Conservation (phyloP, 2,113 vertebrate genomes). For the Rissa tridactyla region DNA sequence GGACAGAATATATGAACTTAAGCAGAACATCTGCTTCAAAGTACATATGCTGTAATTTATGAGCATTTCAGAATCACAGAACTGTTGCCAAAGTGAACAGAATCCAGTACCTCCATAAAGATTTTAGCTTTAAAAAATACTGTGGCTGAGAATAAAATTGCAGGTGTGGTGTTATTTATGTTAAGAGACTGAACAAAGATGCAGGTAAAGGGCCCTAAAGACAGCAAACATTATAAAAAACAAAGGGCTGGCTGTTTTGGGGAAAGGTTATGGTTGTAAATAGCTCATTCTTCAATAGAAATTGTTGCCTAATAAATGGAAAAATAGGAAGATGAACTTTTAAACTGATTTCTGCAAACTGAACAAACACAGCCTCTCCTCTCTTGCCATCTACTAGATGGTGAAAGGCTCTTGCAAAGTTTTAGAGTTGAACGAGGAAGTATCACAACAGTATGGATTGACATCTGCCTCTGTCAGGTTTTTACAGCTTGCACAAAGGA, state of each 20-base stretch:
- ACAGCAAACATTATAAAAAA: neutral
- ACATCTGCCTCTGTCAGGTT: slow-evolving; percentile 54
- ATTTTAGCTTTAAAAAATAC: slow-evolving; percentile 12
- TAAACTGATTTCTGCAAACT: neutral
- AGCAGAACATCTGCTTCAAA: slow-evolving; percentile 42
- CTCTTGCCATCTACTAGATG: neutral
- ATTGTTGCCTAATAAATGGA: slow-evolving; percentile 13
- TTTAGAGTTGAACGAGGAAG: neutral
- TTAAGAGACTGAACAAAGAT: slow-evolving; percentile 39
- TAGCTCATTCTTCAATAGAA: neutral
- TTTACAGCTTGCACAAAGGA: slow-evolving; percentile 33
- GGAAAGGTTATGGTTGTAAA: neutral
- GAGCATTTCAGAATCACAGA: slow-evolving; percentile 27
- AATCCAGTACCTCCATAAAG: slow-evolving; percentile 37
- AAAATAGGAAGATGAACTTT: slow-evolving; percentile 2
- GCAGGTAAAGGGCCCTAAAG: neutral
- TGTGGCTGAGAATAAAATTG: slow-evolving; percentile 12
- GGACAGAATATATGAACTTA: neutral
- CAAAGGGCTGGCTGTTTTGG: neutral
- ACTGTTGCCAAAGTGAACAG: slow-evolving; percentile 2
- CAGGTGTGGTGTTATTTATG: neutral
- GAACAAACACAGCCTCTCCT: neutral
- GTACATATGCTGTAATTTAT: slow-evolving; percentile 24
- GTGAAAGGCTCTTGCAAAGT: slow-evolving; percentile 1
- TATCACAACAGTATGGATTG: slow-evolving; percentile 28